Evolutionary conservation across 1,140 invertebrate genomes (phyloP).

Genomic region (Cepaea nemoralis): DNA sequence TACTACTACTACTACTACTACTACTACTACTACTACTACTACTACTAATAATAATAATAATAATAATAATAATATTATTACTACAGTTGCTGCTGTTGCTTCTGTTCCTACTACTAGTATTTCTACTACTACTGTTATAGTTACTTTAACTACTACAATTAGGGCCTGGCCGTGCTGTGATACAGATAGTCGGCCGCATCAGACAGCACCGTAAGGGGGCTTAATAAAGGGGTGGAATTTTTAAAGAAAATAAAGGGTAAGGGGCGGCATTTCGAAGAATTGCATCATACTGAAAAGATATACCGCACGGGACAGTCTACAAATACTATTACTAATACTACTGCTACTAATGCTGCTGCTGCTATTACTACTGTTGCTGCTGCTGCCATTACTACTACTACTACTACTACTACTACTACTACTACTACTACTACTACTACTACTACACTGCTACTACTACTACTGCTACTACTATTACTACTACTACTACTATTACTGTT

Average conservation of each 20-base stretch:
- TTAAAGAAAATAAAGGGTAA: neutral
- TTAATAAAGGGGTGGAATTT: no score
- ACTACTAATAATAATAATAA: neutral
- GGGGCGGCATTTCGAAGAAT: no score
- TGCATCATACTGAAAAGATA: no score
- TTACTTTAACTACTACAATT: slow-evolving; percentile 36
- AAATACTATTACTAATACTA: neutral
- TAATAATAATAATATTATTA: neutral
- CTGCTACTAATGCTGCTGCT: slow-evolving; percentile 38
- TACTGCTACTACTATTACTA: no score
- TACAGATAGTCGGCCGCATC: no score
- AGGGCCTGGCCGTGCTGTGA: no score
- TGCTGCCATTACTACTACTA: slow-evolving; percentile 47
- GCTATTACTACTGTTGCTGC: slow-evolving; percentile 43
- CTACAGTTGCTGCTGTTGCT: neutral
- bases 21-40: slow-evolving; percentile 31
- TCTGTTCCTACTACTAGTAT: neutral
- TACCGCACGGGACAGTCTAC: no score
- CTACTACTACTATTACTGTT: neutral
- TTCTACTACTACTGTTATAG: neutral
- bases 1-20: slow-evolving; percentile 46
- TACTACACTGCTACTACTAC: slow-evolving; percentile 6
- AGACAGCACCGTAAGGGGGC: no score
- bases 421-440: slow-evolving; percentile 43
- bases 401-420: slow-evolving; percentile 41